These are phyloP conservation scores for Linnaemya vulpina DNA, from an alignment of 2,888 invertebrate species.

Conservation along the genomic window DNA sequence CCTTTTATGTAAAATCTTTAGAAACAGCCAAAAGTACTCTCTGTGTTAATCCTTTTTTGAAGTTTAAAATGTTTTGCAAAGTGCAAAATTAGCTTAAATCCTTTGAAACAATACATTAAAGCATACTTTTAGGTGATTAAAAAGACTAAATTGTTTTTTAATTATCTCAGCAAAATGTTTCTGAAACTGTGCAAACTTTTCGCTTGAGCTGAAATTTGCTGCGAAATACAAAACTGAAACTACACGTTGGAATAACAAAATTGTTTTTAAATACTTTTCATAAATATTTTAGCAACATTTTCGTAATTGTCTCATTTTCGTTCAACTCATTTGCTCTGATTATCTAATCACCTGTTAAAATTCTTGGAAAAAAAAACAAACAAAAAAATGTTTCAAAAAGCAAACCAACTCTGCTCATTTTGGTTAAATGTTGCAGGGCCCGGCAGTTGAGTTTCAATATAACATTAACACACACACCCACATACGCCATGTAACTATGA, in stretches of 20 bases:
- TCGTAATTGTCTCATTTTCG: constrained; percentile 68
- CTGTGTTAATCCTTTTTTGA: background rate
- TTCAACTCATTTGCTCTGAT: constrained; percentile 66
- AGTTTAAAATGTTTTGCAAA: constrained; percentile 1
- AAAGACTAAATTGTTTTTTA: constrained; percentile 41
- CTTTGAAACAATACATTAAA: background rate
- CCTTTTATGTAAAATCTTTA: background rate
- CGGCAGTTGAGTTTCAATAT: constrained; percentile 19
- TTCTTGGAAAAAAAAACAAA: background rate
- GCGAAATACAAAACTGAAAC: constrained; percentile 18
- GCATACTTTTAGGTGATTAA: constrained; percentile 6
- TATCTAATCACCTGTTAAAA: constrained; percentile 72
- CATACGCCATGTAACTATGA: background rate
- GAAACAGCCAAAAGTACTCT: background rate
- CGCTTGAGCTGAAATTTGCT: background rate
- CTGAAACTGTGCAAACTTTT: background rate
- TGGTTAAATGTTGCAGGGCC: constrained; percentile 34
- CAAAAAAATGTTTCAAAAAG: background rate
- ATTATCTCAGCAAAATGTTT: constrained; percentile 24
- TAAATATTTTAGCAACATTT: constrained; percentile 65
- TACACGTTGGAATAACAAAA: constrained; percentile 47
- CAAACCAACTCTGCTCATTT: constrained; percentile 57
- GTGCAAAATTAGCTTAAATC: background rate
- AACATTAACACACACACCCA: background rate
- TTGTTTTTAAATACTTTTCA: constrained; percentile 66